Percentiles rank a stretch among this genome's conserved stretches.
These are phyloP conservation scores for Rhingia campestris DNA, from an alignment of 2,888 invertebrate species.

Conservation along the genomic window DNA sequence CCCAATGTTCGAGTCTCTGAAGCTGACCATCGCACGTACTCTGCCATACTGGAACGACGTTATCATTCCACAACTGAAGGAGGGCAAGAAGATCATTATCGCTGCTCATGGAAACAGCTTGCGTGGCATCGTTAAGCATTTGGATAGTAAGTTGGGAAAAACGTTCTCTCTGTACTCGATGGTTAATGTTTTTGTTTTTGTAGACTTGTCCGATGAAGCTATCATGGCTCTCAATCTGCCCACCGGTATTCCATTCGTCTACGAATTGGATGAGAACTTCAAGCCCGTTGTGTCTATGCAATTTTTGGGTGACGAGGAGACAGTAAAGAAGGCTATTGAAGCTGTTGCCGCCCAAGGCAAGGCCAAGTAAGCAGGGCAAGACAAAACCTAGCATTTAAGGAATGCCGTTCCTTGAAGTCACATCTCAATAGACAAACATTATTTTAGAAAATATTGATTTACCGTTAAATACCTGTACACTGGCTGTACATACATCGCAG, in stretches of 20 bases:
- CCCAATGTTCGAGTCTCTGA: slow-evolving; percentile 92
- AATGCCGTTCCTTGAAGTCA: slow-evolving; percentile 41
- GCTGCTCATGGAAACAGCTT: slow-evolving; percentile 95
- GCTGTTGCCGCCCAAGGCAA: slow-evolving; percentile 92
- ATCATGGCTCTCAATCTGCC: slow-evolving; percentile 91
- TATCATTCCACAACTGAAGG: slow-evolving; percentile 89
- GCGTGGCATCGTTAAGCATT: slow-evolving; percentile 93
- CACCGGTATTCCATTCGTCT: slow-evolving; percentile 92
- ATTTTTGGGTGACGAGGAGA: slow-evolving; percentile 92
- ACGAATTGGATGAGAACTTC: slow-evolving; percentile 89
- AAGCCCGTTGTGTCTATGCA: slow-evolving; percentile 90
- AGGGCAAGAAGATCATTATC: slow-evolving; percentile 91
- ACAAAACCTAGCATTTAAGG: slow-evolving; percentile 51
- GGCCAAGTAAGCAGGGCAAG: slow-evolving; percentile 85
- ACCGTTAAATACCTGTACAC: slow-evolving; percentile 15
- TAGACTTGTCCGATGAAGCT: slow-evolving; percentile 88
- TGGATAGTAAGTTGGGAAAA: slow-evolving; percentile 86
- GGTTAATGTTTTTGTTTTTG: slow-evolving; percentile 19
- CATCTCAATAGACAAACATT: slow-evolving; percentile 14
- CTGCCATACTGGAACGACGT: slow-evolving; percentile 95
- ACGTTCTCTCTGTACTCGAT: not conserved
- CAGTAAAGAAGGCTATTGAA: slow-evolving; percentile 90
- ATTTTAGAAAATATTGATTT: slow-evolving; percentile 18
- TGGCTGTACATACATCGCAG: slow-evolving; percentile 18
- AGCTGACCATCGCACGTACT: slow-evolving; percentile 91